phyloP scores from a whole-genome alignment of 2,888 invertebrate species.

The Ophioninae sp. region DNA sequence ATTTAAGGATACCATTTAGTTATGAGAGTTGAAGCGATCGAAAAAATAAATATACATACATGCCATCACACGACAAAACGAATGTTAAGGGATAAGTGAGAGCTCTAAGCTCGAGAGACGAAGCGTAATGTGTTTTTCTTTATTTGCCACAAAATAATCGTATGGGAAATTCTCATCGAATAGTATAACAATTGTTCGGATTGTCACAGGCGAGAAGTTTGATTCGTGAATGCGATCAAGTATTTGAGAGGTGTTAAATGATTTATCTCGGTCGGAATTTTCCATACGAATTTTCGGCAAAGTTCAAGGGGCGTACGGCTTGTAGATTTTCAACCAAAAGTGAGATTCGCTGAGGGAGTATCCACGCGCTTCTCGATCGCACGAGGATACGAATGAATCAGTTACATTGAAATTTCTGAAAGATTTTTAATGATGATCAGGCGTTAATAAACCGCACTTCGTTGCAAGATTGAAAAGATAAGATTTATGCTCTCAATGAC shows the following conservation, averaged over 20 bases:
- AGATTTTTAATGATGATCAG: neutral
- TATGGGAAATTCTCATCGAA: conserved; percentile 17
- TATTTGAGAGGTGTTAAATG: neutral
- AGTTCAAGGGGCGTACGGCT: neutral
- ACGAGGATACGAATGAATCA: neutral
- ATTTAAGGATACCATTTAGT: conserved; percentile 54
- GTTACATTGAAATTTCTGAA: neutral
- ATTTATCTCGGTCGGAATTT: conserved; percentile 35
- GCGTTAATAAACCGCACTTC: neutral
- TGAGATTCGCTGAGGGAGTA: neutral
- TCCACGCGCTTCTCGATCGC: neutral
- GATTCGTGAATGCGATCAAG: neutral
- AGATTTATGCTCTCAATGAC: neutral
- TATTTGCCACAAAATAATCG: neutral
- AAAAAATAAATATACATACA: conserved; percentile 34
- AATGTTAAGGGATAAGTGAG: conserved; percentile 14
- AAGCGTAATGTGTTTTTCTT: conserved; percentile 8
- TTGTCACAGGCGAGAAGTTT: neutral
- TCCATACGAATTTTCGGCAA: conserved; percentile 15
- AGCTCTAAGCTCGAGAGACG: conserved; percentile 2
- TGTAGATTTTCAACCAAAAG: neutral
- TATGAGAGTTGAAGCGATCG: conserved; percentile 46
- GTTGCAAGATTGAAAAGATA: neutral
- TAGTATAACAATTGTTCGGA: neutral
- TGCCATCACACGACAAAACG: conserved; percentile 35